A percentile compares a stretch with the other conserved stretches of the same genome.
phyloP scores from a whole-genome alignment of 2,113 vertebrate species.

The Oophaga pumilio region DNA sequence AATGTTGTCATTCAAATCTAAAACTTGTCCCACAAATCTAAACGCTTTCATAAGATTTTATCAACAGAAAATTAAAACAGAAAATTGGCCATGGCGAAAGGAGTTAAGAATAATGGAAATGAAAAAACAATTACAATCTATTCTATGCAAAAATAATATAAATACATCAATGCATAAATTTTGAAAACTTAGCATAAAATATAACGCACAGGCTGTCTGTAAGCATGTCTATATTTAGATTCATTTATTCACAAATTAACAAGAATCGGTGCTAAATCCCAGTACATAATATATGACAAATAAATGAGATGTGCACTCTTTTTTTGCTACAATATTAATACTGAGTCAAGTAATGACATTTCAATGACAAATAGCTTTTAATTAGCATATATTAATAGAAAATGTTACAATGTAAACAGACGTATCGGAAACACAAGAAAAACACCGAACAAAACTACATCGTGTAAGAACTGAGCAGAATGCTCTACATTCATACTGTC shows the following conservation, averaged over 20 bases:
- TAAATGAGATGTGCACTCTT: not conserved
- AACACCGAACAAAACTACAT: not conserved
- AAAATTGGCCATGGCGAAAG: too few species aligned
- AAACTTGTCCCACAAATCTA: too few species aligned
- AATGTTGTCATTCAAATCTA: too few species aligned
- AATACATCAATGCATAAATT: not conserved
- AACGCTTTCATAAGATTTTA: too few species aligned
- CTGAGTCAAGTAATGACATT: slow-evolving; percentile 6
- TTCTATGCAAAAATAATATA: not conserved
- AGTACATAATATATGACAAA: not conserved
- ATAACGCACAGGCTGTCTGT: not conserved
- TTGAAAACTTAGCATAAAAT: not conserved
- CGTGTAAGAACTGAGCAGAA: not conserved
- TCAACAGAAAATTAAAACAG: too few species aligned
- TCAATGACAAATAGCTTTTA: not conserved
- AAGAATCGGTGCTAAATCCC: not conserved
- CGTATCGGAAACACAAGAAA: not conserved
- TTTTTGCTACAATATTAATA: not conserved
- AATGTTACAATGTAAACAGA: not conserved
- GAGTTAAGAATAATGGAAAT: not conserved
- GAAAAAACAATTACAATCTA: not conserved
- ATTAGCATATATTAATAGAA: not conserved
- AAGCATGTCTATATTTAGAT: not conserved
- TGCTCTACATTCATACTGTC: not conserved
- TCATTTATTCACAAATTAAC: not conserved